phyloP scores from a whole-genome alignment of 2,113 vertebrate genomes.

The Hypomesus transpacificus region DNA sequence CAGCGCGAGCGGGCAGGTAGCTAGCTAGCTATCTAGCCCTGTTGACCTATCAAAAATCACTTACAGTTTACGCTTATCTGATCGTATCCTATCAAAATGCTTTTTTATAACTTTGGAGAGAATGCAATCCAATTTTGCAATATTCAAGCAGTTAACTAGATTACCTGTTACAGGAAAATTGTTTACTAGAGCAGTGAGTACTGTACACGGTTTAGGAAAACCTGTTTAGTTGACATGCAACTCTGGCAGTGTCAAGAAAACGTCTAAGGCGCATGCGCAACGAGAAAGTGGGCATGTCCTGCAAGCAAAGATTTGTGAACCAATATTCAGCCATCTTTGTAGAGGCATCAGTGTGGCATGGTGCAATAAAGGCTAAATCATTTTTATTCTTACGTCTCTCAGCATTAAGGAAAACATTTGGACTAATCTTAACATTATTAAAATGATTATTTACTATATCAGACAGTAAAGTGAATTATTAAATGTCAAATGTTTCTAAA shows the following conservation, averaged over 20 bases:
- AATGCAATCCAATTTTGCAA: neutral
- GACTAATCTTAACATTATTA: too few species aligned
- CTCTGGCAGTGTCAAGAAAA: neutral
- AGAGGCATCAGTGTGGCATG: slow-evolving; percentile 19
- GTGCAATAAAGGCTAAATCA: too few species aligned
- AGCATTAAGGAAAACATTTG: too few species aligned
- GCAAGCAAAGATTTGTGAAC: neutral
- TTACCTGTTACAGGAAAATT: neutral
- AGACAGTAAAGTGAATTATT: neutral
- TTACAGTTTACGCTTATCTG: neutral
- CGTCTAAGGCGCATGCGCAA: slow-evolving; percentile 19
- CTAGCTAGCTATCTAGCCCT: too few species aligned
- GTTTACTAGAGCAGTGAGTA: too few species aligned
- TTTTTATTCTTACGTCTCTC: too few species aligned
- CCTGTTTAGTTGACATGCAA: neutral
- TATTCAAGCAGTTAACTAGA: too few species aligned
- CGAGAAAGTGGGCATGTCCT: neutral
- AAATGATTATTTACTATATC: too few species aligned
- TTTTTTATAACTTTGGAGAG: neutral
- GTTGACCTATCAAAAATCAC: too few species aligned
- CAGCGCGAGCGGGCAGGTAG: too few species aligned
- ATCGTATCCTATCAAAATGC: neutral
- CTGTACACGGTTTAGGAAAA: too few species aligned
- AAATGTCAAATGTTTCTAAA: neutral
- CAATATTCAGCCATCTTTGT: slow-evolving; percentile 43